phyloP scores from a whole-genome alignment of 2,113 vertebrate species.

The Rhinoderma darwinii region DNA sequence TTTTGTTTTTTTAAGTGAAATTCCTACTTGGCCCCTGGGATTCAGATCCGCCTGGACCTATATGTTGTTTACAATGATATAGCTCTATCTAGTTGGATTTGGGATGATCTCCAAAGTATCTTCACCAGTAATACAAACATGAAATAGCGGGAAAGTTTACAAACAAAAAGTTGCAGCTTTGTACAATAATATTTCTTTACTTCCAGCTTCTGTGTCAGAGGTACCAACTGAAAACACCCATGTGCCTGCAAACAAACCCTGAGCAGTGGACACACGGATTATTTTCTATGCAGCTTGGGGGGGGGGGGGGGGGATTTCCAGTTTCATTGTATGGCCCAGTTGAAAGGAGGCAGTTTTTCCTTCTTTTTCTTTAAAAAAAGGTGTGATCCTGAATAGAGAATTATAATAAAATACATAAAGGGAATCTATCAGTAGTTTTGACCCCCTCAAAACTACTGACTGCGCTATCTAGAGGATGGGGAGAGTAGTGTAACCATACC shows the following conservation, averaged over 20 bases:
- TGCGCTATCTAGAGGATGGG: too few species aligned
- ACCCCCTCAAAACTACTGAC: too few species aligned
- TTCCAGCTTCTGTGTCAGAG: not conserved
- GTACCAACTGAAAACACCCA: not conserved
- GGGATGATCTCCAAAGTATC: not conserved
- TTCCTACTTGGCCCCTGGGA: not conserved
- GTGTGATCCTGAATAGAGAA: too few species aligned
- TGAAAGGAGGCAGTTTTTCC: too few species aligned
- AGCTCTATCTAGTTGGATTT: not conserved
- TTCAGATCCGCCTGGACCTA: not conserved
- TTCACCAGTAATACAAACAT: not conserved
- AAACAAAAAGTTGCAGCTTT: not conserved
- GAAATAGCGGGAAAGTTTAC: not conserved
- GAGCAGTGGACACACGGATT: too few species aligned
- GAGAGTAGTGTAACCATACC: too few species aligned
- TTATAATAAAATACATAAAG: too few species aligned
- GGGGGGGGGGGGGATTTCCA: too few species aligned
- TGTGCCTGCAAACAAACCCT: not conserved
- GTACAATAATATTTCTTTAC: not conserved
- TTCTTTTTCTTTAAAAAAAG: too few species aligned
- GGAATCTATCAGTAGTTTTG: too few species aligned
- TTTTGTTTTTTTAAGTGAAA: not conserved
- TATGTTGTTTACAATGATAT: not conserved
- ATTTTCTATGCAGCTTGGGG: too few species aligned
- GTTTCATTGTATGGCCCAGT: too few species aligned